phyloP scores from a whole-genome alignment of 1,140 invertebrate genomes.

The Acromyrmex heyeri region DNA sequence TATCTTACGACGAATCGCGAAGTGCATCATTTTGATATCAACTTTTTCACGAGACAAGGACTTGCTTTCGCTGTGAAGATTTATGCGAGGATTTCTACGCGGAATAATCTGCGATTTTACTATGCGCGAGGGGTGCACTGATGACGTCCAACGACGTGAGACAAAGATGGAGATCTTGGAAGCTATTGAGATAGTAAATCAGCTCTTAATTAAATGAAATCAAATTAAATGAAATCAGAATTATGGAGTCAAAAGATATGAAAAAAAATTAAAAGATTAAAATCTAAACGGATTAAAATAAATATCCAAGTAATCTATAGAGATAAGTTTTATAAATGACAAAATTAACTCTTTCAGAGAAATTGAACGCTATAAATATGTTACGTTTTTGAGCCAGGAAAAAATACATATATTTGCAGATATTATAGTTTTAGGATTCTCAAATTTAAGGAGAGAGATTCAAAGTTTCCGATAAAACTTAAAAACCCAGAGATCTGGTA shows the following conservation, averaged over 20 bases:
- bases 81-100: conserved; percentile 12
- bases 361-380: conserved; percentile 4
- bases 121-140: neutral
- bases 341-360: conserved; percentile 19
- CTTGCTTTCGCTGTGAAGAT: conserved; percentile 12
- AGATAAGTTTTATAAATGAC: neutral
- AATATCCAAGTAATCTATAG: neutral
- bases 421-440: neutral
- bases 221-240: conserved; percentile 40
- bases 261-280: neutral
- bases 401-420: neutral
- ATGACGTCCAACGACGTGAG: neutral
- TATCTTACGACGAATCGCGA: conserved; percentile 9
- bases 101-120: conserved; percentile 49
- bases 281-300: conserved; percentile 12
- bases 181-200: neutral
- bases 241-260: neutral
- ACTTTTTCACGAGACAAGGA: conserved; percentile 23
- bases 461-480: neutral
- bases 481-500: neutral
- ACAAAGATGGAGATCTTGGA: neutral
- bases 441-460: conserved; percentile 19
- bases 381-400: neutral
- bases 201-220: conserved; percentile 33
- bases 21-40: conserved; percentile 30